These are phyloP conservation scores for Eonycteris spelaea DNA, from an alignment of 2,113 vertebrate species.

Conservation along the genomic window DNA sequence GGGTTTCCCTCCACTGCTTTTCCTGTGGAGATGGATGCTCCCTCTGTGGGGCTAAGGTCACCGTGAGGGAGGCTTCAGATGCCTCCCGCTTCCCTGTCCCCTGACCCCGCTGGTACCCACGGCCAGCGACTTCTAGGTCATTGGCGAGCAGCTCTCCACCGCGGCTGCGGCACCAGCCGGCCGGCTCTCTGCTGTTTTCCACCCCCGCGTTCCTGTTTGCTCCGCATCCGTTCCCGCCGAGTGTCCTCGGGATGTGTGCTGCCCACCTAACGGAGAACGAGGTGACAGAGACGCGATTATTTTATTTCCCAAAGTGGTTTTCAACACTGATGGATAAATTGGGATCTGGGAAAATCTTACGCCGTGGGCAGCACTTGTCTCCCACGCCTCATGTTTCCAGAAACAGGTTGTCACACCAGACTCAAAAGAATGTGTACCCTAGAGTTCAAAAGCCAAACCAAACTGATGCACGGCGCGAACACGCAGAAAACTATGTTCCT, in stretches of 20 bases:
- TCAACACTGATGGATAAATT: neutral
- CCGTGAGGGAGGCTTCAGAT: neutral
- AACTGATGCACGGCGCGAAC: neutral
- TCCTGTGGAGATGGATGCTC: neutral
- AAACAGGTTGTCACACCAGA: neutral
- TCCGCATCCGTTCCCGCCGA: neutral
- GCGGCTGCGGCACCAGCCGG: neutral
- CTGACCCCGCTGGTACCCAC: neutral
- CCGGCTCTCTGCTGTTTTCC: rapidly evolving
- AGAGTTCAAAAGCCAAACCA: neutral
- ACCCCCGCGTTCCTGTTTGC: neutral
- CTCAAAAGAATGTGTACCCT: neutral
- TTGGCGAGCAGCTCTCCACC: rapidly evolving
- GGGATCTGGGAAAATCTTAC: neutral
- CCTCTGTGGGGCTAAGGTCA: neutral
- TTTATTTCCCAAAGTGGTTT: neutral
- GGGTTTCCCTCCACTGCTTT: no score
- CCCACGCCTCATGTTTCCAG: neutral
- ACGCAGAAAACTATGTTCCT: no score
- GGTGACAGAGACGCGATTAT: neutral
- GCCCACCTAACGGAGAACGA: neutral
- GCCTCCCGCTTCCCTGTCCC: neutral
- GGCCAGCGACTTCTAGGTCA: neutral
- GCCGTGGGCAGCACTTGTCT: neutral
- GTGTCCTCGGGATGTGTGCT: neutral